These are phyloP conservation scores for Drosophila robusta DNA, from an alignment of 2,888 invertebrate species.

Conservation along the genomic window DNA sequence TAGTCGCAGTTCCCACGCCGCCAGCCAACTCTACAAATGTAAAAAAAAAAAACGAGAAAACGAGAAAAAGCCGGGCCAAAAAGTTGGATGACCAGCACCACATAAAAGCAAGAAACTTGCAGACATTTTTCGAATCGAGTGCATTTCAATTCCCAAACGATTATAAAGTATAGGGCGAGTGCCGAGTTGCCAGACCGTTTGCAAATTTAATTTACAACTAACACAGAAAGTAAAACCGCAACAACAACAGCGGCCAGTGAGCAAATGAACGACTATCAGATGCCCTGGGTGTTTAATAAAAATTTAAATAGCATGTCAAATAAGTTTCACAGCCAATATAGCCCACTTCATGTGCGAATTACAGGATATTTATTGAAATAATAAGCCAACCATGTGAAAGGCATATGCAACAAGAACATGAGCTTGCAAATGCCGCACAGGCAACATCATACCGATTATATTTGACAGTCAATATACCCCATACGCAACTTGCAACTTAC, in stretches of 20 bases:
- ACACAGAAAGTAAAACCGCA: conserved; percentile 52
- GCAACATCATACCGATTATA: background rate
- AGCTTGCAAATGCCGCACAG: too few species aligned
- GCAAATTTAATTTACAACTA: conserved; percentile 78
- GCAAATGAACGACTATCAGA: background rate
- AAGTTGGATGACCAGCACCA: conserved; percentile 66
- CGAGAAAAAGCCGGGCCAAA: conserved; percentile 49
- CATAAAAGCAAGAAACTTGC: conserved; percentile 43
- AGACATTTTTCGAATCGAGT: conserved; percentile 70
- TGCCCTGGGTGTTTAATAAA: conserved; percentile 3
- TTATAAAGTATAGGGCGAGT: conserved; percentile 67
- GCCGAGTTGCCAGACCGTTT: conserved; percentile 72
- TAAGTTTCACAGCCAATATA: too few species aligned
- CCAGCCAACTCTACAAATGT: conserved; percentile 51
- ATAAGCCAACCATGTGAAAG: too few species aligned
- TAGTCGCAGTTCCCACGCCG: conserved; percentile 6
- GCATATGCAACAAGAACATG: too few species aligned
- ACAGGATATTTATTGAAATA: too few species aligned
- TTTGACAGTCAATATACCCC: conserved; percentile 2
- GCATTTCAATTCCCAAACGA: conserved; percentile 81
- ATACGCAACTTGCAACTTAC: too few species aligned
- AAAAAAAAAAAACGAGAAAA: conserved; percentile 56
- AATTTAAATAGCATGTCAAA: too few species aligned
- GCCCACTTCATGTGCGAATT: too few species aligned
- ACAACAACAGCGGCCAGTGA: conserved; percentile 11